Base-by-base conservation (phyloP, 2,888 invertebrate species). In the Flexamia atlantica region DNA sequence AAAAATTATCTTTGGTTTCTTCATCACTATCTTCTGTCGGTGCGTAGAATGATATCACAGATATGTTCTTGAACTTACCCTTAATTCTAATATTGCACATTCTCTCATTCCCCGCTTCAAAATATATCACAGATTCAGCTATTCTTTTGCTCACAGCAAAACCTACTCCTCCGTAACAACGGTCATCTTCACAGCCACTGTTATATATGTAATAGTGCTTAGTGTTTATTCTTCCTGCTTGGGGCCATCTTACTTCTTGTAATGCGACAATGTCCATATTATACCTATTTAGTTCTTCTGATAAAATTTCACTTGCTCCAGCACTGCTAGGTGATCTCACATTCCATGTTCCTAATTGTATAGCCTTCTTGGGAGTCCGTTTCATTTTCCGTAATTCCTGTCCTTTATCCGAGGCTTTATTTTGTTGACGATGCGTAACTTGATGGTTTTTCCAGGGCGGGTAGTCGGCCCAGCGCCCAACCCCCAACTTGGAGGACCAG, bases 401-500 rank as follows among this genome's bases (percentile, higher is more conserved):
- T 36, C 64, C 57, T 17, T 1, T 32, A 17, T 53, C 60, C 40
- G 81, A 72, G 72, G 72, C 72, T n/a, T n/a, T n/a, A 12, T n/a
- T n/a, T 32, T 17, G n/a, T 81, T 64, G 60, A 23, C 25, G 81
- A 23, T 81, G 32, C 60, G 57, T 57, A 81, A 81, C 60, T 36
- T 23, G 23, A 23, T n/a, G 14, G 28, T 4, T 60, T 81, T 81
- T 81, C 14, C 30, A 57, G 25, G 40, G 81, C 23, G 23, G 72
- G 81, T 57, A 28, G 81, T 81, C 32, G 40, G 81, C 81, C 68
- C 42, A 40, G 36, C 81, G 81, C 72, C 53, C 72, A 82, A 82
- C 82, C 82, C 82, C 82, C 82, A 82, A 82, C 82, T 57, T 82
- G 82, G 68, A 68, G 82, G 82, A 60, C 82, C 82, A 68, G 82